Base-by-base conservation (phyloP, 1,140 invertebrate species). In the Rhagoletis zephyria region DNA sequence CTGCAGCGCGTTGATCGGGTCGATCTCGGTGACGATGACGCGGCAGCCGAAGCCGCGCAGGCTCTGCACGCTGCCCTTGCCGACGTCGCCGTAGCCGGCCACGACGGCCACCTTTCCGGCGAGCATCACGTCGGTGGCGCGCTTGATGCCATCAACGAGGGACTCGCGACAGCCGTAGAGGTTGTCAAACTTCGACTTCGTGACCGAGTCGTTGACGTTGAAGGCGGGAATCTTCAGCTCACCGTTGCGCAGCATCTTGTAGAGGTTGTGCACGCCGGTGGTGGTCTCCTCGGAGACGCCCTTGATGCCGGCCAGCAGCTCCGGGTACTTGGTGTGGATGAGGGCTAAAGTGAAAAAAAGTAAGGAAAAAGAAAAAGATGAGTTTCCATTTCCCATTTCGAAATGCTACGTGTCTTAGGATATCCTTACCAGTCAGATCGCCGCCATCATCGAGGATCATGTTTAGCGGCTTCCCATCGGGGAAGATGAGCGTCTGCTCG, bases 381-480 rank as follows among this genome's bases (percentile, higher is more conserved):
- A n/a, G n/a, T n/a, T n/a, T n/a, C n/a, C n/a, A n/a, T n/a, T n/a
- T n/a, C n/a, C n/a, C n/a, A n/a, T n/a, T n/a, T n/a, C n/a, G n/a
- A n/a, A n/a, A n/a, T n/a, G n/a, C n/a, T n/a, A n/a, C n/a, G n/a
- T n/a, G n/a, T n/a, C n/a, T n/a, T n/a, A n/a, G n/a, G n/a, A n/a
- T n/a, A n/a, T n/a, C n/a, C n/a, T n/a, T n/a, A n/a, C 98, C 98
- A 61, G 98, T 99, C 51, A 99, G 94, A 94, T 99, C 99, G 89
- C 99, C 99, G 89, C 99, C 99, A 95, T 99, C 99, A 94, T 99
- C 99, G 86, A 99, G 95, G 90, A 99, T 99, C 96, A 99, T 96
- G 93, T 99, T 99, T 74, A 99, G 94, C 0, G 98, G 98, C 94
- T 99, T 95, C 89, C 94, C 96, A 94, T 97, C 95, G 60, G 95